A percentile compares a stretch with the other conserved stretches of the same genome.
Conservation (phyloP, 2,888 invertebrate species). For the Melinaea marsaeus region DNA sequence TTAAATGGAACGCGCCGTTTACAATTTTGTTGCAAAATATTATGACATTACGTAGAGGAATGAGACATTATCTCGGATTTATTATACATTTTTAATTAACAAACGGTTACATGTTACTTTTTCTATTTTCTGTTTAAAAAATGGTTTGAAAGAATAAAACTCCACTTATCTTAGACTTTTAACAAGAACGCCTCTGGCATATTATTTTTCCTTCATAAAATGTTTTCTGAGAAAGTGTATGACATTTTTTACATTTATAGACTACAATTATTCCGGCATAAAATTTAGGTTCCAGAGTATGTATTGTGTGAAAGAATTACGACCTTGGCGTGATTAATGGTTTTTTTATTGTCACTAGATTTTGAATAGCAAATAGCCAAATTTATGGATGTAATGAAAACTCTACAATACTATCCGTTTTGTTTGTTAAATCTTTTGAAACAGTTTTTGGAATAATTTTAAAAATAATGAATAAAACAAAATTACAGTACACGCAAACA, state of each 20-base stretch:
- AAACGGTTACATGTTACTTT: neutral
- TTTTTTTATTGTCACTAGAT: constrained; percentile 10
- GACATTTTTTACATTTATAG: constrained; percentile 11
- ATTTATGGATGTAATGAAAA: neutral
- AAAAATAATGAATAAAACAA: neutral
- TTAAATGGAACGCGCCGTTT: constrained; percentile 19
- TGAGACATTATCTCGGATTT: neutral
- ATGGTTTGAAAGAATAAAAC: neutral
- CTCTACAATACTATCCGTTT: neutral
- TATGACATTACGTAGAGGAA: neutral
- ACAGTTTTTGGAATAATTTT: neutral
- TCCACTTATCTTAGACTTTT: constrained; percentile 4
- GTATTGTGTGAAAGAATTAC: constrained; percentile 37
- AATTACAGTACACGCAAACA: neutral
- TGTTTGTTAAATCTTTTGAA: neutral
- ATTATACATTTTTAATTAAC: neutral
- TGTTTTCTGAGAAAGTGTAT: neutral
- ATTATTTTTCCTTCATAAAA: constrained; percentile 4
- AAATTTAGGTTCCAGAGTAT: constrained; percentile 30
- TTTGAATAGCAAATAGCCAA: neutral
- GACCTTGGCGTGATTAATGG: constrained; percentile 42
- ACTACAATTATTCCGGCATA: constrained; percentile 18
- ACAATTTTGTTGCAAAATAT: neutral
- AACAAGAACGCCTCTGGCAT: neutral
- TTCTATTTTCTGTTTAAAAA: no score